A percentile compares a stretch with the other conserved stretches of the same genome.
Conservation (phyloP, 2,113 vertebrate genomes). For the Haplochromis burtoni region DNA sequence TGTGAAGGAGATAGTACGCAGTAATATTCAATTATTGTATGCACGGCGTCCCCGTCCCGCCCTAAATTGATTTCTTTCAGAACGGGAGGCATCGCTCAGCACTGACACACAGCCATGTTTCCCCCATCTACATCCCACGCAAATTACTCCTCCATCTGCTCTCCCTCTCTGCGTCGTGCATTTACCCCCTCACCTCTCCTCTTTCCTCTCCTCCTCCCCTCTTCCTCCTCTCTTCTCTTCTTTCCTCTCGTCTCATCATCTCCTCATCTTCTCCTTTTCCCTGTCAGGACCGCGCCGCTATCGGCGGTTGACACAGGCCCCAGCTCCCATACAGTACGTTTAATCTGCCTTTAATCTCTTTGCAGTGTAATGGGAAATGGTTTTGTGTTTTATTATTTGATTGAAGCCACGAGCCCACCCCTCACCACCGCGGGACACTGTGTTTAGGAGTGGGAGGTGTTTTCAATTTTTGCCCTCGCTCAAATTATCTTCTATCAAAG, state of each 20-base stretch:
- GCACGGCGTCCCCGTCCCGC: slow-evolving; percentile 65
- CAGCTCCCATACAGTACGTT: slow-evolving; percentile 44
- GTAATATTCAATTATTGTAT: slow-evolving; percentile 82
- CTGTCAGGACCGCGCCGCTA: slow-evolving; percentile 47
- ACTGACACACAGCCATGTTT: slow-evolving; percentile 71
- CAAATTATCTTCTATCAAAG: slow-evolving; percentile 69
- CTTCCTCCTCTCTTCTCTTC: not conserved
- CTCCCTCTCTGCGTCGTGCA: slow-evolving; percentile 23
- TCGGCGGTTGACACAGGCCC: slow-evolving; percentile 55
- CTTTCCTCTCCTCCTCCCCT: not conserved
- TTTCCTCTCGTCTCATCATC: slow-evolving; percentile 19
- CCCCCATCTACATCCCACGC: slow-evolving; percentile 69
- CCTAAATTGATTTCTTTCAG: slow-evolving; percentile 77
- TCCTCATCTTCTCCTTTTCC: slow-evolving; percentile 13
- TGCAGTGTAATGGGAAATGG: slow-evolving; percentile 76
- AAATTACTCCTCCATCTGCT: slow-evolving; percentile 77
- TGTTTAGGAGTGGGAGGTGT: slow-evolving; percentile 58
- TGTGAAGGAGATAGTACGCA: slow-evolving; percentile 66
- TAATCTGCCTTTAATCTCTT: slow-evolving; percentile 76
- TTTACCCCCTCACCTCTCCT: slow-evolving; percentile 15
- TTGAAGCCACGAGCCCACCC: slow-evolving; percentile 50
- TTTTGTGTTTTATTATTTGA: slow-evolving; percentile 75
- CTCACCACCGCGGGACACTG: slow-evolving; percentile 30
- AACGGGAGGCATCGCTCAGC: slow-evolving; percentile 68
- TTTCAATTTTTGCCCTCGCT: slow-evolving; percentile 58